Conservation (phyloP, 2,888 invertebrate genomes). For the Cotesia congregata region DNA sequence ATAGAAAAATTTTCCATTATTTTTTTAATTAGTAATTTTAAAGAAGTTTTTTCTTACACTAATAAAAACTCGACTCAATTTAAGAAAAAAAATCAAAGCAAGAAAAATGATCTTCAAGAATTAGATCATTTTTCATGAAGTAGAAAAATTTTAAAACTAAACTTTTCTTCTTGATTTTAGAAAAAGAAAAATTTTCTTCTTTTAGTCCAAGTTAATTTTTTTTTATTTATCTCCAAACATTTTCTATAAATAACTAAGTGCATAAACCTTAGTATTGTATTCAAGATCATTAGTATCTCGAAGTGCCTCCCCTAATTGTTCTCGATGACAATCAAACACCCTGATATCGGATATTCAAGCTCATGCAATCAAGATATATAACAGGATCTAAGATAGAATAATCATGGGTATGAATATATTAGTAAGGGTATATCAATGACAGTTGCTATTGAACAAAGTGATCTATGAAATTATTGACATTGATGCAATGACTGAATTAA, state of each 20-base stretch:
- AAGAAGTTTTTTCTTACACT: too few species aligned
- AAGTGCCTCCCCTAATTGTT: constrained; percentile 1
- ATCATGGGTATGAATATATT: background rate
- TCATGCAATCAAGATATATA: constrained; percentile 1
- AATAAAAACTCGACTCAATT: too few species aligned
- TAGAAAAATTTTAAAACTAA: too few species aligned
- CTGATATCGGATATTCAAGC: background rate
- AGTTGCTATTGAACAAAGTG: background rate
- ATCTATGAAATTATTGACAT: background rate
- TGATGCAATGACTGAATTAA: constrained; percentile 9
- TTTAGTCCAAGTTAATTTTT: too few species aligned
- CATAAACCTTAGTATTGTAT: background rate
- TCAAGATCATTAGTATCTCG: background rate
- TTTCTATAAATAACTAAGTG: background rate
- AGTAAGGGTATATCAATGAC: background rate
- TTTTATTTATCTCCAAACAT: too few species aligned
- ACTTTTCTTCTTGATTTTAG: too few species aligned
- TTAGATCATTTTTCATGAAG: too few species aligned
- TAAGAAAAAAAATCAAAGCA: too few species aligned
- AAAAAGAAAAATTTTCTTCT: too few species aligned
- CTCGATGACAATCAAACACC: constrained; percentile 9
- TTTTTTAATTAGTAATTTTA: too few species aligned
- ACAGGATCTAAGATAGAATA: background rate
- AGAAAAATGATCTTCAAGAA: too few species aligned
- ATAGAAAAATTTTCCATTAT: too few species aligned